Evolutionary conservation across 2,888 invertebrate genomes (phyloP), one percentile per base, ranked within the genome.

Genomic region (Ceramica pisi): DNA sequence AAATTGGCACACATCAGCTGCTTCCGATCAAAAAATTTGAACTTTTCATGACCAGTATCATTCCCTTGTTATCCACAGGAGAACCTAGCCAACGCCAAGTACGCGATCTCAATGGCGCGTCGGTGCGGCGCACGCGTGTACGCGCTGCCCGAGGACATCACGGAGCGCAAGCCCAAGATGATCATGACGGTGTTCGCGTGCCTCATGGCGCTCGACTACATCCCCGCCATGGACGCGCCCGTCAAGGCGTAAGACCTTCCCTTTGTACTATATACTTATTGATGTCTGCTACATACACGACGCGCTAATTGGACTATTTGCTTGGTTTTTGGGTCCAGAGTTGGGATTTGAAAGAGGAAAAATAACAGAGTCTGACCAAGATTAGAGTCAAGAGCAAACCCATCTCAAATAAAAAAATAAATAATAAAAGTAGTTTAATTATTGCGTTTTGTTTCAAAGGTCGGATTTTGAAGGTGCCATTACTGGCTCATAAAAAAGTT

Each of bases 171-270:
- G 93, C 98, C 98, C 71, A 99, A 99, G 96, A 99, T 99, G 99
- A 98, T 99, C 74, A 99, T 99, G 99, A 99, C 99, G 6, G 98
- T 99, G 85, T 99, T 99, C 96, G 99, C 99, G 41, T 99, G 99
- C 92, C 97, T 99, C 89, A 99, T 99, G 99, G 99, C 99, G 41
- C 97, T 98, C 90, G 99, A 99, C 96, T 99, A 99, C 95, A 97
- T 99, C 89, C 99, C 99, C 82, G 97, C 98, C 90, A 98, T 98
- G 98, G 98, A 98, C 92, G 94, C 94, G 78, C 96, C 95, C 51
- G 89, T 90, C 74, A 67, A 64, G 57, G 87, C 88, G 94, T 93
- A 92, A 94, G 94, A 66, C 16, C n/a, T n/a, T n/a, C n/a, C n/a
- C n/a, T n/a, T n/a, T n/a, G n/a, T n/a, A 23, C 19, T 7, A 23